Evolutionary conservation across 2,888 invertebrate genomes (phyloP).

Genomic region (Pyrochroa serraticornis): DNA sequence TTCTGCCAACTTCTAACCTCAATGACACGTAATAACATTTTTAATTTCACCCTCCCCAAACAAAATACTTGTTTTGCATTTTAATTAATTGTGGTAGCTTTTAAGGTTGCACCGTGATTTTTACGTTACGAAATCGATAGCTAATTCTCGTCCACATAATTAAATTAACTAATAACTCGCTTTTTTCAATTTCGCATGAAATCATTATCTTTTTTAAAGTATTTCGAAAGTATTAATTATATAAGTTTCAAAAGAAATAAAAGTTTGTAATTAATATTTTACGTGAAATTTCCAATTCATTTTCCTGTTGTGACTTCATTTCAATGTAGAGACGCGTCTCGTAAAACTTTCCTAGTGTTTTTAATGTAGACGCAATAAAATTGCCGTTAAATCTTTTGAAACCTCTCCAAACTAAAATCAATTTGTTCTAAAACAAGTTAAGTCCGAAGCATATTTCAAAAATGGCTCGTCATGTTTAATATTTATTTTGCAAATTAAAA

Average conservation of each 20-base stretch:
- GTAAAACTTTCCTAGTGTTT: constrained; percentile 8
- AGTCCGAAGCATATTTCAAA: not conserved
- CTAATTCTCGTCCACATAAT: not conserved
- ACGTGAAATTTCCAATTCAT: constrained; percentile 8
- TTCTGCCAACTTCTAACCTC: not conserved
- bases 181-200: constrained; percentile 14
- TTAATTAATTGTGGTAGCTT: constrained; percentile 16
- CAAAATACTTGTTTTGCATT: not conserved
- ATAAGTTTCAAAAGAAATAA: constrained; percentile 24
- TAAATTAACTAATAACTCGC: constrained; percentile 14
- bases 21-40: constrained; percentile 13
- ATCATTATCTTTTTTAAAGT: constrained; percentile 13
- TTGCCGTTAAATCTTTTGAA: constrained; percentile 13
- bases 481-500: constrained; percentile 23
- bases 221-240: constrained; percentile 12
- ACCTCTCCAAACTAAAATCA: constrained; percentile 4
- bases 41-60: constrained; percentile 6
- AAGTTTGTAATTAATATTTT: constrained; percentile 26
- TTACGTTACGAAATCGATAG: constrained; percentile 2
- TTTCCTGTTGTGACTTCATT: constrained; percentile 8
- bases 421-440: not conserved
- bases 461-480: constrained; percentile 8
- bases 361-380: constrained; percentile 16
- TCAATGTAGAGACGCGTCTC: constrained; percentile 7
- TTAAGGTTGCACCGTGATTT: not conserved